Evolutionary conservation across 2,888 invertebrate genomes (phyloP), one percentile per base, ranked within the genome.

Genomic region (Hydropsyche betteni): DNA sequence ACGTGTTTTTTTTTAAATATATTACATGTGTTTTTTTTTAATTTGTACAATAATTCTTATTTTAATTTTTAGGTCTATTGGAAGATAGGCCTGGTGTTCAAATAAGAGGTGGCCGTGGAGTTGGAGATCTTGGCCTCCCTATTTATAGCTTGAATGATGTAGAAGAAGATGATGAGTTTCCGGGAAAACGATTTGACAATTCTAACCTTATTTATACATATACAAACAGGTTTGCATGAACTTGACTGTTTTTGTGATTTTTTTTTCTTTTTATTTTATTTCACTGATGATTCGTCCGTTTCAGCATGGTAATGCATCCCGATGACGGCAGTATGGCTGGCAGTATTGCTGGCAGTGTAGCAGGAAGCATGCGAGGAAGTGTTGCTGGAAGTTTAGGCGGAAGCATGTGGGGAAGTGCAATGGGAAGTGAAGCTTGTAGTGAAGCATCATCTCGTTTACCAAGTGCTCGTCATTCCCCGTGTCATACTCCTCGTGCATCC

Each of bases 1-100:
- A 10, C 10, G 53, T 52, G 55, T 12, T 53, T 0, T 53, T 12
- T 12, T 55, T 72, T 55, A 44, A 12, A 44, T n/a, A n/a, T n/a
- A n/a, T n/a, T n/a, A 68, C 68, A 16, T n/a, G 10, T 68, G 44
- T 44, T n/a, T n/a, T n/a, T n/a, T n/a, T n/a, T 44, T 6, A 2
- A 44, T 44, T 1, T 44, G 44, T 44, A 69, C 3, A n/a, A 53
- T 53, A 24, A 24, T 74, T 4, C 36, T 76, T 44, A 10, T 12
- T 53, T 71, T 53, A 74, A 74, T 68, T 69, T 36, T 0, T 80
- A 87, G 88, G 88, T 76, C 87, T 98, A 74, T 85, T 98, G 76
- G 97, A 97, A 81, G 95, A 96, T 77, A 90, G 96, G 75, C 96
- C 96, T 0, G 97, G 97, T 1, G 96, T 98, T 0, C 94, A 94